Evolutionary conservation across 2,113 vertebrate species (phyloP).

Genomic region (Microtus ochrogaster): DNA sequence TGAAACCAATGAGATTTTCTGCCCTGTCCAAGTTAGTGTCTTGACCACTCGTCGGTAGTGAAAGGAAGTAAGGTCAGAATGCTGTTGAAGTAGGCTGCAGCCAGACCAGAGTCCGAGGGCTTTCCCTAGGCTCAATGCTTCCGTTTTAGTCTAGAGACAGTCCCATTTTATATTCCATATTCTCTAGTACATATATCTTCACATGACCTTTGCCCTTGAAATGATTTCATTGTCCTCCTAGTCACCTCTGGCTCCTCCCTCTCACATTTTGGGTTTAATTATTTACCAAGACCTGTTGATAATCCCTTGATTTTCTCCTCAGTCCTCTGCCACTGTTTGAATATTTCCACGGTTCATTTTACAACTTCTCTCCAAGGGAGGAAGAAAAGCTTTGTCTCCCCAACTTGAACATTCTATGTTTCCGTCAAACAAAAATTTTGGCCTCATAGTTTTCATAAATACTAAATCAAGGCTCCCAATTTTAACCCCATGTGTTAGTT

Average conservation of each 20-base stretch:
- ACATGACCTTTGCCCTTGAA: slow-evolving; percentile 75
- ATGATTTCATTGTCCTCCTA: slow-evolving; percentile 65
- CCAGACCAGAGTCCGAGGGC: neutral
- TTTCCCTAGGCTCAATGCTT: neutral
- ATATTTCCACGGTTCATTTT: slow-evolving; percentile 40
- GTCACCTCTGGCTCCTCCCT: slow-evolving; percentile 60
- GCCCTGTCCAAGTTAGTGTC: neutral
- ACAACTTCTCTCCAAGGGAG: slow-evolving; percentile 5
- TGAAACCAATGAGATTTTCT: slow-evolving; percentile 46
- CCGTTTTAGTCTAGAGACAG: slow-evolving; percentile 42
- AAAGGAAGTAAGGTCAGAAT: neutral
- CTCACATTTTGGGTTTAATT: slow-evolving; percentile 69
- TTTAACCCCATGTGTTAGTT: neutral
- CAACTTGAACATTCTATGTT: slow-evolving; percentile 9
- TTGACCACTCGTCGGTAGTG: neutral
- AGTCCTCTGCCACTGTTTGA: slow-evolving; percentile 11
- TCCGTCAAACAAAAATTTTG: slow-evolving; percentile 43
- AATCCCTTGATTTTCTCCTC: slow-evolving; percentile 19
- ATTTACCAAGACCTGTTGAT: slow-evolving; percentile 74
- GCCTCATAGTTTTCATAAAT: slow-evolving; percentile 40
- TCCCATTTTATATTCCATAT: neutral
- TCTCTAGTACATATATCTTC: slow-evolving; percentile 40
- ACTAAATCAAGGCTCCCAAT: neutral
- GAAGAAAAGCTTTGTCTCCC: neutral
- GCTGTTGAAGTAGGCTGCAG: neutral